Evolutionary conservation across 30 jellyfish, hydroid and myxozoan species (phyloP).

Genomic region (Aurelia aurita): DNA sequence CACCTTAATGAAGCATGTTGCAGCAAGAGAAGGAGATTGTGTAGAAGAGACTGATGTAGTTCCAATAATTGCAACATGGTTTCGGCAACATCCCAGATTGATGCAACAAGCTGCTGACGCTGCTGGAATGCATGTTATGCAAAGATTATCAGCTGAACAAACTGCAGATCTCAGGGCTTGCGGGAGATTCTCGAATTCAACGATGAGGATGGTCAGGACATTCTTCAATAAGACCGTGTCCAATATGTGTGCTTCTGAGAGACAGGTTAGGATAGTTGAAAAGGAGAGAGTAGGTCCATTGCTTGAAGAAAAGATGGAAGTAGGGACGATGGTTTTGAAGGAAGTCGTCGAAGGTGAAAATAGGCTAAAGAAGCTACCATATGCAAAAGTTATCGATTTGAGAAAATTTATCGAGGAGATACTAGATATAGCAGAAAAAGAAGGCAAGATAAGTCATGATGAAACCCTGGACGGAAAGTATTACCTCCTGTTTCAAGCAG

Average conservation of each 20-base stretch:
- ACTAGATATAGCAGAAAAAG: too few relatives aligned
- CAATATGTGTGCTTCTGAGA: neutral
- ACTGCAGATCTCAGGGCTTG: neutral
- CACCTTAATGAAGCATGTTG: neutral
- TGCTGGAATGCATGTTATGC: neutral
- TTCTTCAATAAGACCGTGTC: neutral
- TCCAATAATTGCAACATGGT: neutral
- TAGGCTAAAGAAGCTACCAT: too few relatives aligned
- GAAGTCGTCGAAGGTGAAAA: too few relatives aligned
- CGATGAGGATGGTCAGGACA: neutral
- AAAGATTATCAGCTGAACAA: neutral
- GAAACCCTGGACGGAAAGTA: too few relatives aligned
- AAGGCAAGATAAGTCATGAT: too few relatives aligned
- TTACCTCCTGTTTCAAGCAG: too few relatives aligned
- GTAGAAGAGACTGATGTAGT: too few relatives aligned
- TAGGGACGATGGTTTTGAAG: too few relatives aligned
- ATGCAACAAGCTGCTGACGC: neutral
- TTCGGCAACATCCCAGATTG: slow-evolving; percentile 1
- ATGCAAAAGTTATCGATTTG: too few relatives aligned
- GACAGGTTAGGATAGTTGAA: neutral
- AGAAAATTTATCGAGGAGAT: too few relatives aligned
- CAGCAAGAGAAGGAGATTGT: neutral
- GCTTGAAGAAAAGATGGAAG: neutral
- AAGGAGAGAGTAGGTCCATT: neutral
- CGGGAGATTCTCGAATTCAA: neutral